Conservation (phyloP, 2,797 vertebrate genomes). For the Psittacula derbiana region DNA sequence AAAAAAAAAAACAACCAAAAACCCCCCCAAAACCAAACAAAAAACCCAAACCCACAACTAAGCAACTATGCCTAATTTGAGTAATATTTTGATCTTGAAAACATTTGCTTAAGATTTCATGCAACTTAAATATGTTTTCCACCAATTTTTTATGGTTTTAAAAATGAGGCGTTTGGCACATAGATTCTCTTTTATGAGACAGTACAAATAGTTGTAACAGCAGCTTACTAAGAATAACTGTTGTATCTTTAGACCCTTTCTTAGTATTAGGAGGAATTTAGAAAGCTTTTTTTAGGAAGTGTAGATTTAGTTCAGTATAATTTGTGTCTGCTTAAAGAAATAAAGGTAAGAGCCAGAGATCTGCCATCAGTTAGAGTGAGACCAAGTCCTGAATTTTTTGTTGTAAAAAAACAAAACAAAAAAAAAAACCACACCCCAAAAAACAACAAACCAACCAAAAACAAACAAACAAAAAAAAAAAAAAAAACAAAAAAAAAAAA, state of each 20-base stretch:
- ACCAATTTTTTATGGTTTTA: constrained; percentile 32
- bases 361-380: fast-evolving
- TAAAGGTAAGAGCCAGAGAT: not conserved
- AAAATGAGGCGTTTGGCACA: constrained; percentile 15
- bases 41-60: not conserved
- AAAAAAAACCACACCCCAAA: not conserved
- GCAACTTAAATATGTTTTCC: constrained; percentile 41
- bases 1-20: not conserved
- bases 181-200: not conserved
- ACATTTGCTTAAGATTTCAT: constrained; percentile 56
- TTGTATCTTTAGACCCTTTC: not conserved
- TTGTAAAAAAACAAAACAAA: not conserved
- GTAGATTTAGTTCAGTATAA: not conserved
- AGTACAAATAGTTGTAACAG: not conserved
- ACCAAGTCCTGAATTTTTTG: not conserved
- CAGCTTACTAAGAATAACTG: not conserved
- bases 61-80: not conserved
- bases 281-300: not conserved
- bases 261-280: not conserved
- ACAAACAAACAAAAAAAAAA: not conserved
- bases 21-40: too few species aligned
- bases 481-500: not conserved
- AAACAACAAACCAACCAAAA: too few species aligned
- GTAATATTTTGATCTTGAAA: not conserved
- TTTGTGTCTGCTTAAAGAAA: not conserved